Conservation (phyloP, 2,888 invertebrate genomes). For the Hymenopus coronatus region DNA sequence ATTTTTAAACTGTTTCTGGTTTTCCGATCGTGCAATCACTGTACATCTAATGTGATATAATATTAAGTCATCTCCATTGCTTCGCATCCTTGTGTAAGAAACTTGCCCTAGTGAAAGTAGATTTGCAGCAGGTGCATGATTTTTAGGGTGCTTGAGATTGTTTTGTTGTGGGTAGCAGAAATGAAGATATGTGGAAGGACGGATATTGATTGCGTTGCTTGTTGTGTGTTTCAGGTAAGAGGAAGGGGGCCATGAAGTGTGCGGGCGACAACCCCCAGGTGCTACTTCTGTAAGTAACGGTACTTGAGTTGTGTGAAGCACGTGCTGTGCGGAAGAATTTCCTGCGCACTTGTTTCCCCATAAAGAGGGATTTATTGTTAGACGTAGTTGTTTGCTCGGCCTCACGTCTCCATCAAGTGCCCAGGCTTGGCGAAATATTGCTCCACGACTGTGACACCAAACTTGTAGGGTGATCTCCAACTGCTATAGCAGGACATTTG, state of each 20-base stretch:
- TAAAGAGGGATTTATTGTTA: background rate
- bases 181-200: background rate
- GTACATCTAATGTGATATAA: too few relatives aligned
- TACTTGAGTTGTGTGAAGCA: background rate
- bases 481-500: too few relatives aligned
- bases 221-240: background rate
- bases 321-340: background rate
- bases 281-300: background rate
- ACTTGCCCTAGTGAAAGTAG: too few relatives aligned
- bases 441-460: background rate
- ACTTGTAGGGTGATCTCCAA: too few relatives aligned
- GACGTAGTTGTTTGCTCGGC: background rate
- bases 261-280: background rate
- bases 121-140: background rate
- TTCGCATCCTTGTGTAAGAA: too few relatives aligned
- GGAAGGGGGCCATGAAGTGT: background rate
- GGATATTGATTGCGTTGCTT: background rate
- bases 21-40: too few relatives aligned
- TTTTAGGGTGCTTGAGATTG: background rate
- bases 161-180: background rate
- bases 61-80: too few relatives aligned
- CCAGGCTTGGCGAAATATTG: background rate
- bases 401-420: background rate
- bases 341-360: background rate
- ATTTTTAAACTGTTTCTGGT: too few relatives aligned